A percentile compares a stretch with the other conserved stretches of the same genome.
Evolutionary conservation across 2,797 vertebrate species (phyloP).

Genomic region (Rhinella marina): DNA sequence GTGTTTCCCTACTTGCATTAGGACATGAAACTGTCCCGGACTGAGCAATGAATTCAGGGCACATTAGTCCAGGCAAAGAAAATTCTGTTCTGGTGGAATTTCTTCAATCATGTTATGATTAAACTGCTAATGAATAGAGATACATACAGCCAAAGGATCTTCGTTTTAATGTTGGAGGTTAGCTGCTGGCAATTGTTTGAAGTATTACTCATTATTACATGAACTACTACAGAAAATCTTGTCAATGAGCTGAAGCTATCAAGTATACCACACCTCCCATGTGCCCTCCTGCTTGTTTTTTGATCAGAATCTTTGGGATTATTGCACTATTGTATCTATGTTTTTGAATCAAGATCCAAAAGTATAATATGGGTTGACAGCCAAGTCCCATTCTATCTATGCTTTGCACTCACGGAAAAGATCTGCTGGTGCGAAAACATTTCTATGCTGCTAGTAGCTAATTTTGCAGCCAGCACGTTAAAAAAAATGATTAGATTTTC

Average conservation of each 20-base stretch:
- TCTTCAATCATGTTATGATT: neutral
- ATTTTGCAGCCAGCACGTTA: neutral
- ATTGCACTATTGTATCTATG: neutral
- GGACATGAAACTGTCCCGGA: slow-evolving; percentile 20
- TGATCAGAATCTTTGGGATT: neutral
- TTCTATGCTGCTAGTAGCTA: neutral
- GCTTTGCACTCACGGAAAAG: neutral
- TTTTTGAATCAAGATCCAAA: neutral
- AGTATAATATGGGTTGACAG: neutral
- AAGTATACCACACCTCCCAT: neutral
- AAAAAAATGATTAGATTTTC: neutral
- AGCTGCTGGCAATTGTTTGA: neutral
- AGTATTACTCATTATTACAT: neutral
- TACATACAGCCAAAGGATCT: neutral
- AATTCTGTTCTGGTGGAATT: slow-evolving; percentile 33
- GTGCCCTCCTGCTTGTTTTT: neutral
- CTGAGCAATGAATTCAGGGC: slow-evolving; percentile 37
- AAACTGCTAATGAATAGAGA: neutral
- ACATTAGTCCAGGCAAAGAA: slow-evolving; percentile 1
- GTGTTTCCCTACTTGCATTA: slow-evolving; percentile 12
- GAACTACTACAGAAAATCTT: neutral
- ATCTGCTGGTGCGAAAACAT: neutral
- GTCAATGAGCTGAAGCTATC: neutral
- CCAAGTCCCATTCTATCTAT: neutral
- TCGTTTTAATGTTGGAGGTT: neutral